phyloP scores from a whole-genome alignment of 2,797 vertebrate genomes.

The Propithecus deckenii region DNA sequence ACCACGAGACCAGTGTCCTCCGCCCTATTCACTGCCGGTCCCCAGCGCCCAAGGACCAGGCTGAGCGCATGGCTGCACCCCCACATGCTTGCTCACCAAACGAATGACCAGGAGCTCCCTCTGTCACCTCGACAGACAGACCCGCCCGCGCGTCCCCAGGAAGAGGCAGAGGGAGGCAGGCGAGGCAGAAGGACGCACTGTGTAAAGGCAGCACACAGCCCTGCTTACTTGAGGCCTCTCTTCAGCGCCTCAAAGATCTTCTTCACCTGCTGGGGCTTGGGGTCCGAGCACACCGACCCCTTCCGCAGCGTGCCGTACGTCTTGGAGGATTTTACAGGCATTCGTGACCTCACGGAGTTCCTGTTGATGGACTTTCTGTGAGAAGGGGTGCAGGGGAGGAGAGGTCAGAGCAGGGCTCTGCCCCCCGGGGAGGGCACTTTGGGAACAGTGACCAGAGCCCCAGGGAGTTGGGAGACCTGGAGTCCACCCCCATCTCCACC shows the following conservation, averaged over 20 bases:
- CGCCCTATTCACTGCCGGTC: background rate
- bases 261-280: conserved; percentile 93
- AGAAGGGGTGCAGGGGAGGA: background rate
- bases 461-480: background rate
- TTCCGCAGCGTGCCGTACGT: conserved; percentile 86
- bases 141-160: accelerated
- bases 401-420: accelerated
- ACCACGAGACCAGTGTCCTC: background rate
- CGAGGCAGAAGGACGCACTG: accelerated
- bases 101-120: accelerated
- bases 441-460: background rate
- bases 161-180: no score
- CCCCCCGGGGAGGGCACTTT: no score
- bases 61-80: accelerated
- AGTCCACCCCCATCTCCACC: background rate
- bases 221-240: conserved; percentile 93
- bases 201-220: background rate
- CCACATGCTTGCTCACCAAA: background rate
- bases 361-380: conserved; percentile 87
- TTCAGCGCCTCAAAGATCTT: conserved; percentile 92
- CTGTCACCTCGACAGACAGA: background rate
- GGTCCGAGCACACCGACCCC: conserved; percentile 81
- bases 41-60: background rate
- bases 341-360: conserved; percentile 90
- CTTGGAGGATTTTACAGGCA: conserved; percentile 86